A percentile compares a stretch with the other conserved stretches of the same genome.
Evolutionary conservation across 2,888 invertebrate species (phyloP).

Genomic region (Zygothrica quintamaculata): DNA sequence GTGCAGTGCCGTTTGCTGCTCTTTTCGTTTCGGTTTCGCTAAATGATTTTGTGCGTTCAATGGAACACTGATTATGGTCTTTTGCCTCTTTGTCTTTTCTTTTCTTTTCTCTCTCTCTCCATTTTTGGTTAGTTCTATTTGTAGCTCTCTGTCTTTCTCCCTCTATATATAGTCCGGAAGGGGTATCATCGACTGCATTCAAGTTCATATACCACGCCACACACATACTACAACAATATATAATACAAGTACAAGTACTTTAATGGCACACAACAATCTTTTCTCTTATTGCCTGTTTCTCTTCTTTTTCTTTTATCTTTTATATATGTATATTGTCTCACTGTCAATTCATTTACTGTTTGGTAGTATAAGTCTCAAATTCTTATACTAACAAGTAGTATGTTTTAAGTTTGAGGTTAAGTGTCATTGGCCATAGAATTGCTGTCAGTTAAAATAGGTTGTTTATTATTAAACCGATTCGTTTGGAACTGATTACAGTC

Average conservation of each 20-base stretch:
- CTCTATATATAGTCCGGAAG: neutral
- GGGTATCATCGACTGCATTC: slow-evolving; percentile 46
- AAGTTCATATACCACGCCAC: slow-evolving; percentile 73
- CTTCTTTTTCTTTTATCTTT: slow-evolving; percentile 6
- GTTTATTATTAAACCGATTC: slow-evolving; percentile 55
- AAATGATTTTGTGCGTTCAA: slow-evolving; percentile 85
- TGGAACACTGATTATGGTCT: slow-evolving; percentile 84
- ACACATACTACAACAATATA: slow-evolving; percentile 12
- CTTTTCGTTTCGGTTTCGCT: slow-evolving; percentile 83
- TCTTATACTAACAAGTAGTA: slow-evolving; percentile 14
- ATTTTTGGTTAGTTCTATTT: slow-evolving; percentile 50
- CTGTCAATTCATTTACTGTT: slow-evolving; percentile 60
- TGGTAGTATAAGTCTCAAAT: slow-evolving; percentile 60
- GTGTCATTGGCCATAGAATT: slow-evolving; percentile 38
- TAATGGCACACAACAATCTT: slow-evolving; percentile 70
- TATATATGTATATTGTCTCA: slow-evolving; percentile 16
- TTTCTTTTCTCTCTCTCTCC: slow-evolving; percentile 34
- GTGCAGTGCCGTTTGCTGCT: slow-evolving; percentile 51
- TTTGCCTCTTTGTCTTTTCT: slow-evolving; percentile 49
- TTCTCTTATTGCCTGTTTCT: slow-evolving; percentile 13
- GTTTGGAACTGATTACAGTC: slow-evolving; percentile 58
- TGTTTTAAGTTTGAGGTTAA: slow-evolving; percentile 62
- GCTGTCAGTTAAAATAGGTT: slow-evolving; percentile 5
- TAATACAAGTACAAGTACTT: neutral
- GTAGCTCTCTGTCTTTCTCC: slow-evolving; percentile 22